Percentiles rank a stretch among this genome's conserved stretches.
These are phyloP conservation scores for Pegoplata infirma DNA, from an alignment of 2,888 invertebrate genomes.

Conservation along the genomic window DNA sequence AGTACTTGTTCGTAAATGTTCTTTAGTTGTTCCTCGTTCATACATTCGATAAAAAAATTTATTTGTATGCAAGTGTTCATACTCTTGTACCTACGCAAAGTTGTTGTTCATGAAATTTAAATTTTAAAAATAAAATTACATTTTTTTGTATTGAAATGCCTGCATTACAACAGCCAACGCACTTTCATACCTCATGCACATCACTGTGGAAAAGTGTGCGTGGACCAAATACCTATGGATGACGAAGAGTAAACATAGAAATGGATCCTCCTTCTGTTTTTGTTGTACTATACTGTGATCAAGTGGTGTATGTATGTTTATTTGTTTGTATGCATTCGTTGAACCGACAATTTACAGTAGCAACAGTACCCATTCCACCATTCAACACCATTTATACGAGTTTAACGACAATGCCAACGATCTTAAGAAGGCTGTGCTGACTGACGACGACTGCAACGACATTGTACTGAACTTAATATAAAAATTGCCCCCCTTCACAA, in stretches of 20 bases:
- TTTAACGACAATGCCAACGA: conserved; percentile 55
- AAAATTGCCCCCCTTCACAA: conserved; percentile 57
- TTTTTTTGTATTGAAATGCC: conserved; percentile 33
- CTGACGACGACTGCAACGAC: conserved; percentile 28
- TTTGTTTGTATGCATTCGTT: conserved; percentile 16
- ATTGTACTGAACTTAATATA: conserved; percentile 35
- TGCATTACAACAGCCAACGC: conserved; percentile 48
- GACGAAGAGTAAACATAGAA: conserved; percentile 25
- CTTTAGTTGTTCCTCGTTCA: not conserved
- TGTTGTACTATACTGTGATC: not conserved
- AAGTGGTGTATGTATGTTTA: conserved; percentile 25
- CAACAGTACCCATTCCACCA: conserved; percentile 14
- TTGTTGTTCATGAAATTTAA: conserved; percentile 66
- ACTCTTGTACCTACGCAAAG: conserved; percentile 65
- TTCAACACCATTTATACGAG: conserved; percentile 44
- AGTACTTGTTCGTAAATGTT: not conserved
- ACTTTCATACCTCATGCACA: conserved; percentile 49
- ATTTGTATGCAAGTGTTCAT: not conserved
- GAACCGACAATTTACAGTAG: conserved; percentile 1
- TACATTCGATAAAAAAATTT: not conserved
- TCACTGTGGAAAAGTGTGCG: not conserved
- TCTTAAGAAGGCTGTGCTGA: conserved; percentile 55
- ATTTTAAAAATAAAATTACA: conserved; percentile 61
- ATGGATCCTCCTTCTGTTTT: conserved; percentile 20
- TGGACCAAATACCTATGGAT: conserved; percentile 24